Conservation (phyloP, 2,888 invertebrate genomes). For the Tachina grossa region DNA sequence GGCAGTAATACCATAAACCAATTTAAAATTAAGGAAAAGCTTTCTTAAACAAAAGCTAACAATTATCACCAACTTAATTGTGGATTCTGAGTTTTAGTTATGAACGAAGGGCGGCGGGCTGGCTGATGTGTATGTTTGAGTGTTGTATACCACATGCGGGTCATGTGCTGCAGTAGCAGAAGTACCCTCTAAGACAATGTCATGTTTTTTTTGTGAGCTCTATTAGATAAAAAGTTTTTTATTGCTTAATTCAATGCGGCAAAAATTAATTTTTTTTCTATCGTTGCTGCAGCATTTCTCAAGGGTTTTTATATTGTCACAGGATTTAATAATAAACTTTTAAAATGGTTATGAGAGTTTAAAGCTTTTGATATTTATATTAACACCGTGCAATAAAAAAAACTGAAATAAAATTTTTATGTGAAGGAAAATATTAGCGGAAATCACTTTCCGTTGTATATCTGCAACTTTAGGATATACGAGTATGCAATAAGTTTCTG, state of each 20-base stretch:
- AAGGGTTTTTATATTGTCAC: slow-evolving; percentile 15
- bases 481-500: too few relatives aligned
- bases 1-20: slow-evolving; percentile 28
- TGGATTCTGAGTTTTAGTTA: slow-evolving; percentile 19
- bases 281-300: slow-evolving; percentile 15
- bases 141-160: background rate
- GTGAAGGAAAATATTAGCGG: too few relatives aligned
- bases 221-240: slow-evolving; percentile 40
- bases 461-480: too few relatives aligned
- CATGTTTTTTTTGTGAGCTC: slow-evolving; percentile 37
- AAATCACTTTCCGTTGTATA: too few relatives aligned
- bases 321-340: slow-evolving; percentile 28
- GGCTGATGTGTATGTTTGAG: background rate
- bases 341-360: slow-evolving; percentile 25
- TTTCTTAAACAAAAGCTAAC: slow-evolving; percentile 55
- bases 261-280: background rate
- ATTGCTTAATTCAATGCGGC: slow-evolving; percentile 22
- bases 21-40: slow-evolving; percentile 52
- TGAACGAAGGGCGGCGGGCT: background rate
- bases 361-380: background rate
- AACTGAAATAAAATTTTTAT: too few relatives aligned
- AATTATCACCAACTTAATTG: slow-evolving; percentile 62
- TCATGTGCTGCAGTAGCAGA: slow-evolving; percentile 18
- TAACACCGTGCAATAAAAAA: too few relatives aligned
- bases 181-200: background rate